Conservation (phyloP, 92 coral and sea anemone species). For the Heliopora coerulea region DNA sequence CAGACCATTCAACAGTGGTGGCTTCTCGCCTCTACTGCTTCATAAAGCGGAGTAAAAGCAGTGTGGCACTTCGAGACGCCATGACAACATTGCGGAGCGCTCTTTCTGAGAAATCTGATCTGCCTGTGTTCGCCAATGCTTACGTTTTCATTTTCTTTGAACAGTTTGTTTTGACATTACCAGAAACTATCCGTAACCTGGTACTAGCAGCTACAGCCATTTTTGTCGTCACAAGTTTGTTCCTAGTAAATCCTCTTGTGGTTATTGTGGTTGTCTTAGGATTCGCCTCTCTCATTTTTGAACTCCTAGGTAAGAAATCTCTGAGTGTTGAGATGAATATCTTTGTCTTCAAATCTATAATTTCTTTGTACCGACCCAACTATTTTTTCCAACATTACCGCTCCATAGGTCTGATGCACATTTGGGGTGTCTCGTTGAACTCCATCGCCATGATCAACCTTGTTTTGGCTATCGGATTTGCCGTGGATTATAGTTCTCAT, state of each 20-base stretch:
- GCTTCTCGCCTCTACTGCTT: slow-evolving; percentile 76
- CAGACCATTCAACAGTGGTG: slow-evolving; percentile 45
- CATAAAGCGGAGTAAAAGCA: slow-evolving; percentile 52
- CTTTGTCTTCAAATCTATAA: background rate
- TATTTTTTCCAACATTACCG: too few species aligned
- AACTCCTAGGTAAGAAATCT: slow-evolving; percentile 57
- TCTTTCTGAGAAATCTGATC: slow-evolving; percentile 46
- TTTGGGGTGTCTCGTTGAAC: slow-evolving; percentile 83
- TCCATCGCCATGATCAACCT: slow-evolving; percentile 89
- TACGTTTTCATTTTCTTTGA: slow-evolving; percentile 68
- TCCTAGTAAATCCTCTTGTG: slow-evolving; percentile 59
- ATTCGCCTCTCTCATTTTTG: slow-evolving; percentile 75
- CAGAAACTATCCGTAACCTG: slow-evolving; percentile 67
- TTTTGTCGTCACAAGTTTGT: slow-evolving; percentile 62
- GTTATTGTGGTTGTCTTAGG: slow-evolving; percentile 64
- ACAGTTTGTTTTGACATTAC: slow-evolving; percentile 61
- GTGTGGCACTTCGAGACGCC: slow-evolving; percentile 61
- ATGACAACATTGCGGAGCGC: slow-evolving; percentile 69
- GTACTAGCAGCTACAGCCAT: slow-evolving; percentile 68
- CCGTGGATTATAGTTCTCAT: slow-evolving; percentile 96
- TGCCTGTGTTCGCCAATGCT: slow-evolving; percentile 61
- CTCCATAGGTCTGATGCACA: slow-evolving; percentile 72
- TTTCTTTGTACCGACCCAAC: too few species aligned
- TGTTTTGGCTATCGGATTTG: slow-evolving; percentile 88
- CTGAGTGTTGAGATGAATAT: background rate